phyloP scores from a whole-genome alignment of 2,888 invertebrate genomes.

The Agriopis leucophaearia region DNA sequence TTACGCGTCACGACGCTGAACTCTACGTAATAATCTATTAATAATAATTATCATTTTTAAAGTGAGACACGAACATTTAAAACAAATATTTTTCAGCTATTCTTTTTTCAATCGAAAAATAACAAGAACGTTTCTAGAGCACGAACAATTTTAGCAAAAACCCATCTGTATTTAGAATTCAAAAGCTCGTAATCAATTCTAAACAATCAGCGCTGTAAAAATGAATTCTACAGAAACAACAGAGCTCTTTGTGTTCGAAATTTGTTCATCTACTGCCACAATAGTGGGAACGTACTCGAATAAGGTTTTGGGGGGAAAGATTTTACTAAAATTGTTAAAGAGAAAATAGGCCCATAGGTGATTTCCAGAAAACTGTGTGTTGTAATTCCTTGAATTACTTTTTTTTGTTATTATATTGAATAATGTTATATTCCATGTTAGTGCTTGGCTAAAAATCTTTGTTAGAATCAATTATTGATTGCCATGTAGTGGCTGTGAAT shows the following conservation, averaged over 20 bases:
- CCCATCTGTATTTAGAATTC: slow-evolving; percentile 13
- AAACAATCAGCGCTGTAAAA: slow-evolving; percentile 37
- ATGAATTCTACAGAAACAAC: slow-evolving; percentile 36
- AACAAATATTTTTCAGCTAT: neutral
- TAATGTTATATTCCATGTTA: too few relatives aligned
- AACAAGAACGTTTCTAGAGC: neutral
- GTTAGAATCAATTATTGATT: too few relatives aligned
- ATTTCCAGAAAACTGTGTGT: too few relatives aligned
- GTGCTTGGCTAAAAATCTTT: too few relatives aligned
- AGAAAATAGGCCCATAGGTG: too few relatives aligned
- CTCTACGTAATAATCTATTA: neutral
- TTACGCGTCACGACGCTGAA: neutral
- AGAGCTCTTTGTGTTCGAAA: slow-evolving; percentile 32
- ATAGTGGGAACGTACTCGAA: slow-evolving; percentile 5
- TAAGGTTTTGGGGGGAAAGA: neutral
- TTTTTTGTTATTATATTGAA: too few relatives aligned
- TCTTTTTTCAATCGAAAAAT: neutral
- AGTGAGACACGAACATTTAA: neutral
- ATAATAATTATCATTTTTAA: neutral
- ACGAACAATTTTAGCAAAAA: slow-evolving; percentile 3
- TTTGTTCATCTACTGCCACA: slow-evolving; percentile 29
- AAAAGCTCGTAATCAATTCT: slow-evolving; percentile 31
- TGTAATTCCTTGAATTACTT: too few relatives aligned
- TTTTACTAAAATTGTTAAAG: too few relatives aligned
- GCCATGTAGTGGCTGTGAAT: too few relatives aligned